These are phyloP conservation scores for Pedionomus torquatus DNA, from an alignment of 2,113 vertebrate genomes.

Conservation along the genomic window DNA sequence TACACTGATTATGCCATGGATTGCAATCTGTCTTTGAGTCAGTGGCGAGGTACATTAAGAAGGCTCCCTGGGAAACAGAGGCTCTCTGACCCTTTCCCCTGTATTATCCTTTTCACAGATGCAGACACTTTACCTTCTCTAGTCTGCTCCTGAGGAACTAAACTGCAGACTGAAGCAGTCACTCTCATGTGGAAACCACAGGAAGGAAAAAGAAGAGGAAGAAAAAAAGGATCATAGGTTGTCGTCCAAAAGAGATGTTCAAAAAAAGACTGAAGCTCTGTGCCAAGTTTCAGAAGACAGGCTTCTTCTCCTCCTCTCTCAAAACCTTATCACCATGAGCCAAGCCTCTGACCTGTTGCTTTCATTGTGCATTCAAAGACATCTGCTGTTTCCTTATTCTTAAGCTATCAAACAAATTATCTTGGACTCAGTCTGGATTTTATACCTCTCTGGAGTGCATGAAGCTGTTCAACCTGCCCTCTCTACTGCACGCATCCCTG, in stretches of 20 bases:
- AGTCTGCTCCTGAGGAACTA: not conserved
- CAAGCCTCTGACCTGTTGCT: not conserved
- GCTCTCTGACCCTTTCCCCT: not conserved
- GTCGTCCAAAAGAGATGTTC: not conserved
- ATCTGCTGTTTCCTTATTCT: not conserved
- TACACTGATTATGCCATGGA: not conserved
- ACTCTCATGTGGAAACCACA: not conserved
- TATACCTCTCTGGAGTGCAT: not conserved
- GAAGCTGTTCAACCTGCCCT: not conserved
- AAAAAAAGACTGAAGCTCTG: not conserved
- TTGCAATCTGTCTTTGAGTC: not conserved
- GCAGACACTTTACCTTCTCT: not conserved
- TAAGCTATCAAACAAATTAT: not conserved
- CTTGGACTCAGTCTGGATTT: not conserved
- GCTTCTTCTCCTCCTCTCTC: not conserved
- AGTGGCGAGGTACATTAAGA: not conserved
- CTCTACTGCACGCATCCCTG: fast-evolving
- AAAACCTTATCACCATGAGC: not conserved
- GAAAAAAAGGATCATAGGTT: not conserved
- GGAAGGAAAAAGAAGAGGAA: not conserved
- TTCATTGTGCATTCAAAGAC: not conserved
- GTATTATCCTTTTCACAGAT: not conserved
- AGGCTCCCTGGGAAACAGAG: not conserved
- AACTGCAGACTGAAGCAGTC: not conserved
- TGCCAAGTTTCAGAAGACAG: not conserved